phyloP scores from a whole-genome alignment of 2,113 vertebrate genomes.

The Myotis davidii region DNA sequence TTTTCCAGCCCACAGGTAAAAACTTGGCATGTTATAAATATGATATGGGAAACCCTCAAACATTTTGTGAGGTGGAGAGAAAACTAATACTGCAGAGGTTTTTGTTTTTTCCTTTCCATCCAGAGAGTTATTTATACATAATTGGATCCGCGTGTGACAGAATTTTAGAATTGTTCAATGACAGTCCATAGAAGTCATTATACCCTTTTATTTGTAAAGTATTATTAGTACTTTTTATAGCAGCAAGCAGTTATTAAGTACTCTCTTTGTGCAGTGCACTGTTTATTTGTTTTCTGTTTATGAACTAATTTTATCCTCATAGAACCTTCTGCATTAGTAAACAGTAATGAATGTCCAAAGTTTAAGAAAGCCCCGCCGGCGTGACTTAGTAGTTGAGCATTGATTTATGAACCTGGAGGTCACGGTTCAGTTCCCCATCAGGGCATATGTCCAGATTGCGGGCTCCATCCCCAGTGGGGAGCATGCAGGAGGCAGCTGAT shows the following conservation, averaged over 20 bases:
- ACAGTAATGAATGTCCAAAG: not conserved
- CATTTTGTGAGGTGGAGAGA: not conserved
- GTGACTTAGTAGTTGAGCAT: too few relatives aligned
- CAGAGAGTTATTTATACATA: not conserved
- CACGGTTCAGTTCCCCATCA: too few relatives aligned
- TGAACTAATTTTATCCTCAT: conserved; percentile 39
- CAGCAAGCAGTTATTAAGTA: not conserved
- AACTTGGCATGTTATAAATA: not conserved
- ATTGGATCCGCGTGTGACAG: not conserved
- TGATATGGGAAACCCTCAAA: not conserved
- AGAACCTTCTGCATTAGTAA: not conserved
- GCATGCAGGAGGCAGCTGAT: too few relatives aligned
- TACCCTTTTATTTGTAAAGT: not conserved
- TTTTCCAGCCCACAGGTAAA: not conserved
- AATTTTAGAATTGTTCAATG: conserved; percentile 45
- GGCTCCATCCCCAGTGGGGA: too few relatives aligned
- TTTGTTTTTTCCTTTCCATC: not conserved
- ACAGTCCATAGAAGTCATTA: not conserved
- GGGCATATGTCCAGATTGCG: too few relatives aligned
- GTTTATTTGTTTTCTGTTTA: not conserved
- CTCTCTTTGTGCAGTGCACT: not conserved
- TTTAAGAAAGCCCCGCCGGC: not conserved
- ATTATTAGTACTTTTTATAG: conserved; percentile 10
- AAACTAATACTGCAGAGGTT: not conserved
- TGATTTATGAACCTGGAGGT: too few relatives aligned